Evolutionary conservation across 2,797 vertebrate species (phyloP), one percentile per base, ranked within the genome.

Genomic region (Pelobates cultripes): DNA sequence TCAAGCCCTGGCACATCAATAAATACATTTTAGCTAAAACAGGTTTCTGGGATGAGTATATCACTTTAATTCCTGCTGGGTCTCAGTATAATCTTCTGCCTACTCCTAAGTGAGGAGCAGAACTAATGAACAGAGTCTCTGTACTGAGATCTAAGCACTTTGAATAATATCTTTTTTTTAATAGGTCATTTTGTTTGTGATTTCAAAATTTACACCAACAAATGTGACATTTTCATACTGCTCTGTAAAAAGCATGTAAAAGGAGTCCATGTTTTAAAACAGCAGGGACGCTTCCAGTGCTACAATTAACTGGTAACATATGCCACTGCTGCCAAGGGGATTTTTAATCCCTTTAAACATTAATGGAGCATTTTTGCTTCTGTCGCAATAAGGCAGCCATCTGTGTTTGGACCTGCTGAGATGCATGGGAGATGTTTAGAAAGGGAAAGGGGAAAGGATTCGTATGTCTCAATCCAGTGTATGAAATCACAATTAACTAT

Each of bases 221-320:
- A 91, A 89, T 86, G 85, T 91, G 88, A 91, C 88, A 92, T 93
- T 92, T 77, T 92, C 88, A 85, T 89, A 88, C 87, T 75, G 82
- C 86, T 92, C 88, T 88, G 87, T 79, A 88, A 83, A 90, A 90
- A 88, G 87, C 88, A 89, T 87, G 89, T 88, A 90, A 92, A 92
- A 90, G 86, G 88, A 90, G 86, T 85, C 89, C 87, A 88, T 92
- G 90, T 92, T 94, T 91, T 91, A 89, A 92, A 94, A 90, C 93
- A 94, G 92, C 89, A 90, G 89, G 91, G 89, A 91, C 90, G 88
- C 90, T 90, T 93, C 90, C 88, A 92, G 88, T 90, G 90, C 88
- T 89, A 92, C 92, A 94, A 95, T 95, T 94, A 95, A 92, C 91
- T 89, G 88, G 88, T 92, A 94, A 93, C 94, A 95, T 95, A 95